Evolutionary conservation across 2,113 vertebrate genomes (phyloP), one percentile per base, ranked within the genome.

Genomic region (Nematolebias whitei): DNA sequence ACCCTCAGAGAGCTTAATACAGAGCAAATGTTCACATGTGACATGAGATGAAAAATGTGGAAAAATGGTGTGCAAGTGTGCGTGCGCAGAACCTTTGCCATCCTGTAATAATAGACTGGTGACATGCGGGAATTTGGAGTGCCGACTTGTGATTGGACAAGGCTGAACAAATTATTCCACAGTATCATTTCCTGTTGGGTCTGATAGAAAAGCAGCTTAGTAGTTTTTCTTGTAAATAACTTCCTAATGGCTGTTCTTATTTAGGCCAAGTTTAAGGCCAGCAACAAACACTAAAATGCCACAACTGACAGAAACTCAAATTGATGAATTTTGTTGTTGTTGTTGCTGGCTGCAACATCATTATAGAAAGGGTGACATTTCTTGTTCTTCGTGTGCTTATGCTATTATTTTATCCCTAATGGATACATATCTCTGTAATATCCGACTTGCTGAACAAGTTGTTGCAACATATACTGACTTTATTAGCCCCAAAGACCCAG

Each of bases 21-120:
- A 80, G 78, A 85, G 87, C 76, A 85, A 90, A 90, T 85, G 86
- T 85, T 87, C 83, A 77, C 77, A 73, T 84, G 77, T 81, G 85
- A 88, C 85, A 87, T 47, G n/a, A 81, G 71, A 85, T 80, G 78
- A 85, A 88, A 87, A 82, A 84, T 75, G 58, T 70, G 82, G 29
- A 72, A 80, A 86, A 67, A 72, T 71, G 24, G 14, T 65, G 38
- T 22, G 50, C 10, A n/a, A n/a, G 45, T 48, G 44, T 18, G 22
- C 1, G 6, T 15, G 38, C 18, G 38, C 26, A 39, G 49, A 71
- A 50, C 50, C 48, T 70, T 75, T 79, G 52, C 69, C 51, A 63
- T 40, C 44, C 29, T 32, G 59, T 66, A 66, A 51, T 76, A 85
- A 88, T 83, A 76, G 77, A 66, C 73, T 43, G 0, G 61, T 40